A percentile compares a stretch with the other conserved stretches of the same genome.
Conservation (phyloP, 1,140 invertebrate species). For the Nasonia vitripennis region DNA sequence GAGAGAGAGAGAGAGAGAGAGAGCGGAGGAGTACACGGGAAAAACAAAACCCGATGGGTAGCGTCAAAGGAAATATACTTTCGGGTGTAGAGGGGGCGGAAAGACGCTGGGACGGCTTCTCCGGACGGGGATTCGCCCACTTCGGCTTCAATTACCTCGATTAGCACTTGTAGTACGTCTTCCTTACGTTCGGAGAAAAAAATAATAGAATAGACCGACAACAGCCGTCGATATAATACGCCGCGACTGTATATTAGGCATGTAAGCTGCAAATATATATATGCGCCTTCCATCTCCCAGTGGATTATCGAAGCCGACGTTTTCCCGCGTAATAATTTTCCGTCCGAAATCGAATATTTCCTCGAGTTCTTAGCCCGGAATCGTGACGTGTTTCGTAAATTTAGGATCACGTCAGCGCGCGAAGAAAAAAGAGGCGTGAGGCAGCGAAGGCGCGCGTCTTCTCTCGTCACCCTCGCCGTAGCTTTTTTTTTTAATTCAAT, state of each 20-base stretch:
- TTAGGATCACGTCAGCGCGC: not conserved
- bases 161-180: not conserved
- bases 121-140: not conserved
- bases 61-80: not conserved
- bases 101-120: no score
- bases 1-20: no score
- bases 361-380: not conserved
- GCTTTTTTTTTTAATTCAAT: not conserved
- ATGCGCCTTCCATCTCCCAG: no score
- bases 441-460: no score
- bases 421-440: not conserved
- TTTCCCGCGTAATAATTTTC: not conserved
- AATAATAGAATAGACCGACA: not conserved
- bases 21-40: not conserved
- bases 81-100: not conserved
- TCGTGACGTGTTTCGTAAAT: not conserved
- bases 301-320: not conserved
- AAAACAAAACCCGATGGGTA: not conserved
- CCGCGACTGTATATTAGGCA: no score
- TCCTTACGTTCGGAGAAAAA: not conserved
- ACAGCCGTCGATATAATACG: no score
- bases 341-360: not conserved
- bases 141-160: not conserved
- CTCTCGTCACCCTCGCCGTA: no score
- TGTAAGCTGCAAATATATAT: no score